phyloP scores from a whole-genome alignment of 1,140 invertebrate genomes.

The Drosophila albomicans region DNA sequence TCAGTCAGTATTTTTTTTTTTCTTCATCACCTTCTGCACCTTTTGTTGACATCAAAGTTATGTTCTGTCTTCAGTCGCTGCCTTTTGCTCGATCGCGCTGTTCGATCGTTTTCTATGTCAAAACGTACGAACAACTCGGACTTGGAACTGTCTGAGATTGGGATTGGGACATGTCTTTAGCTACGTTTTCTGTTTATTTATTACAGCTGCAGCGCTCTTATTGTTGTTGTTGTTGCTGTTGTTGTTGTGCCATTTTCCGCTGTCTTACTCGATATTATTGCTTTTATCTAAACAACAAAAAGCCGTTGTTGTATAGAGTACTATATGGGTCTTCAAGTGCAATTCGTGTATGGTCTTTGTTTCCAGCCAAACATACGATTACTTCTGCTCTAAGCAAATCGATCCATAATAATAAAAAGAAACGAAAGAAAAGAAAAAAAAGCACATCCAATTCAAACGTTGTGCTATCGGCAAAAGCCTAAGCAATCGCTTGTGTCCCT shows the following conservation, averaged over 20 bases:
- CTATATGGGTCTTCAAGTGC: constrained; percentile 20
- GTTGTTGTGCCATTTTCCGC: constrained; percentile 24
- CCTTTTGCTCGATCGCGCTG: constrained; percentile 47
- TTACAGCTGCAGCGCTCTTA: constrained; percentile 42
- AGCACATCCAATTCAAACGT: constrained; percentile 30
- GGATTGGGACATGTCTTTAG: constrained; percentile 66
- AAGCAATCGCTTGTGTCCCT: constrained; percentile 53
- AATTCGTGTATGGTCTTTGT: constrained; percentile 29
- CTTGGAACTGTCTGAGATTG: constrained; percentile 19
- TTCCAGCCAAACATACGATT: not conserved
- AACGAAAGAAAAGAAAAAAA: not conserved
- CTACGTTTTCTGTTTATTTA: constrained; percentile 58
- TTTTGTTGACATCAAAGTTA: constrained; percentile 53
- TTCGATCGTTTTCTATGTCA: constrained; percentile 68
- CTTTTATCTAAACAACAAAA: constrained; percentile 27
- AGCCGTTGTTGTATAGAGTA: constrained; percentile 6
- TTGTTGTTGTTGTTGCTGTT: not conserved
- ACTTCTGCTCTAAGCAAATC: constrained; percentile 6
- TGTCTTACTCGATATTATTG: constrained; percentile 20
- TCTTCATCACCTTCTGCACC: constrained; percentile 18
- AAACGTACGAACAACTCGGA: constrained; percentile 11
- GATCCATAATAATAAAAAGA: not conserved
- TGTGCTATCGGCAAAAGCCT: constrained; percentile 38
- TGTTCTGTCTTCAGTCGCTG: constrained; percentile 57
- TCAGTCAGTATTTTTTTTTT: not conserved